Percentiles rank a stretch among this genome's conserved stretches.
These are phyloP conservation scores for Amphipyra berbera DNA, from an alignment of 2,888 invertebrate species.

Conservation along the genomic window DNA sequence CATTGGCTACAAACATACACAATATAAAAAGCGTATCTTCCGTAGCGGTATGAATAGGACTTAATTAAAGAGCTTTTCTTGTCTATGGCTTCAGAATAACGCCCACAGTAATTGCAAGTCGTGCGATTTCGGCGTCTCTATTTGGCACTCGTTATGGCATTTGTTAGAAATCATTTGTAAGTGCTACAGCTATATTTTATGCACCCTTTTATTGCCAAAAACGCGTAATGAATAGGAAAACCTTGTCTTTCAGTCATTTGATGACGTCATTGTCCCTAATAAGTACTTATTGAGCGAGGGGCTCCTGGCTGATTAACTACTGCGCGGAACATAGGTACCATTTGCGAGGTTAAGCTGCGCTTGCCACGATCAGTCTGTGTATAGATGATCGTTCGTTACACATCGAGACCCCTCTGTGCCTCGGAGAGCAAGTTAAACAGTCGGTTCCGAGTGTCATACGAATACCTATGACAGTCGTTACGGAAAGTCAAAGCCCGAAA, in stretches of 20 bases:
- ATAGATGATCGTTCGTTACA: too few relatives aligned
- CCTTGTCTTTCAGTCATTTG: neutral
- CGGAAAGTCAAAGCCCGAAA: too few relatives aligned
- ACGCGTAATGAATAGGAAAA: slow-evolving; percentile 2
- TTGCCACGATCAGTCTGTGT: too few relatives aligned
- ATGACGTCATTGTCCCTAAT: neutral
- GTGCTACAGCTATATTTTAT: slow-evolving; percentile 1
- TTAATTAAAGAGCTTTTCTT: slow-evolving; percentile 31
- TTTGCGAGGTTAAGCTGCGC: too few relatives aligned
- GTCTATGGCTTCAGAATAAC: slow-evolving; percentile 1
- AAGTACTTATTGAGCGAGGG: neutral
- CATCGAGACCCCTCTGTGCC: too few relatives aligned
- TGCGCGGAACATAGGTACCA: too few relatives aligned
- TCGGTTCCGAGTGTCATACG: too few relatives aligned
- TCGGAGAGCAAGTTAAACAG: too few relatives aligned
- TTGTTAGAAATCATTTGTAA: slow-evolving; percentile 35
- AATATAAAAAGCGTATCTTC: slow-evolving; percentile 6
- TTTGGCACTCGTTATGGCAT: slow-evolving; percentile 32
- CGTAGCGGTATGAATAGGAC: slow-evolving; percentile 35
- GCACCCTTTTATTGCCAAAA: neutral
- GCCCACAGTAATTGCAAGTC: slow-evolving; percentile 19
- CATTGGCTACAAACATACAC: slow-evolving; percentile 2
- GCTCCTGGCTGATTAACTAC: too few relatives aligned
- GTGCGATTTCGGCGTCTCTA: slow-evolving; percentile 13
- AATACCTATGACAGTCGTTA: too few relatives aligned